Conservation (phyloP, 1,140 invertebrate species). For the Micrasema minimum region DNA sequence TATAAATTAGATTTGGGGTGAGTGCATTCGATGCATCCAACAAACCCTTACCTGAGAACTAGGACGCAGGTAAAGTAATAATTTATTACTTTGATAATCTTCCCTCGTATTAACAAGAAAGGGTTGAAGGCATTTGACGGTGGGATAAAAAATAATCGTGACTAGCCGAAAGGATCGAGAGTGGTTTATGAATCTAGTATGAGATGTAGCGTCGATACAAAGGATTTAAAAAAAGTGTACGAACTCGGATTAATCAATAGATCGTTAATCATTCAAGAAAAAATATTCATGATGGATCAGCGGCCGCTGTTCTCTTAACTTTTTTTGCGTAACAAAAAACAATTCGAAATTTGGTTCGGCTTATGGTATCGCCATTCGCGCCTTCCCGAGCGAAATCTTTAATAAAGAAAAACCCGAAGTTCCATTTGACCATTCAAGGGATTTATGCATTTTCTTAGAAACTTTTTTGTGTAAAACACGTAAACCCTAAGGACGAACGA, state of each 20-base stretch:
- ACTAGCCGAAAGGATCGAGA: slow-evolving; percentile 13
- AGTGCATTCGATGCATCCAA: slow-evolving; percentile 44
- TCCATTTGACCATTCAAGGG: too few relatives aligned
- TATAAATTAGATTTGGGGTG: slow-evolving; percentile 45
- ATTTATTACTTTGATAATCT: slow-evolving; percentile 35
- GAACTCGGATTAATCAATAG: neutral
- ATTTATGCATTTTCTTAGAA: too few relatives aligned
- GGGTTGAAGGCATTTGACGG: slow-evolving; percentile 8
- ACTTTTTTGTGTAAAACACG: too few relatives aligned
- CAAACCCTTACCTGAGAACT: slow-evolving; percentile 30
- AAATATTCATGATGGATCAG: too few relatives aligned
- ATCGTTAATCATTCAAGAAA: too few relatives aligned
- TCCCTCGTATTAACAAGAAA: neutral
- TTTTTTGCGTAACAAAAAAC: too few relatives aligned
- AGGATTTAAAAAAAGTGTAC: neutral
- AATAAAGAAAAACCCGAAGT: too few relatives aligned
- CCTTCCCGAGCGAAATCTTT: too few relatives aligned
- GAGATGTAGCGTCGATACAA: neutral
- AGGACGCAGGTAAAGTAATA: slow-evolving; percentile 44
- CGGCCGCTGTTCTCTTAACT: neutral
- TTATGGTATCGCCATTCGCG: too few relatives aligned
- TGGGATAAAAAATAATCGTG: slow-evolving; percentile 27
- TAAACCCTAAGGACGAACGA: too few relatives aligned
- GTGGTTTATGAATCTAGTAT: neutral
- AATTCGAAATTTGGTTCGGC: too few relatives aligned